These are phyloP conservation scores for Pangasianodon gigas DNA, from an alignment of 2,113 vertebrate species.

Conservation along the genomic window DNA sequence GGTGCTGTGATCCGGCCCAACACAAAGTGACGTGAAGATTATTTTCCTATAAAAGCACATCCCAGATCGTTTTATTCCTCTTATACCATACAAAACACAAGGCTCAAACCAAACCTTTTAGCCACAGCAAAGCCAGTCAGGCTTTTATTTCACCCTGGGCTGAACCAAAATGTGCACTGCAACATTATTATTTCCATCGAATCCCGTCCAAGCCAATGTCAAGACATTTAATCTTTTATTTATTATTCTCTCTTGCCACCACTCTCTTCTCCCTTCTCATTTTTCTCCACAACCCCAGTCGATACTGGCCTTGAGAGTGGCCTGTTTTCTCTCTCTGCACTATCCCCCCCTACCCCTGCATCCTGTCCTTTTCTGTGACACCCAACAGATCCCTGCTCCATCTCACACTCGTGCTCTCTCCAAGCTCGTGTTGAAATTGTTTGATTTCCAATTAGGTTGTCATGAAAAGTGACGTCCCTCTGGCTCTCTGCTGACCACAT, in stretches of 20 bases:
- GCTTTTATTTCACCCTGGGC: conserved; percentile 2
- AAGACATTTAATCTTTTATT: conserved; percentile 58
- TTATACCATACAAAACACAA: neutral
- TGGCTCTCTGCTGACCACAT: conserved; percentile 27
- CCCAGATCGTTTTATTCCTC: neutral
- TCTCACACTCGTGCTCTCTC: neutral
- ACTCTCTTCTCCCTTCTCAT: conserved; percentile 42
- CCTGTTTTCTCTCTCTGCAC: conserved; percentile 26
- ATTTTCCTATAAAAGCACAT: neutral
- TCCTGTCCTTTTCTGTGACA: conserved; percentile 41
- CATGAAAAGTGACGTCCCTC: conserved; percentile 16
- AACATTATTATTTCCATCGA: conserved; percentile 59
- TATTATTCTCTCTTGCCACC: conserved; percentile 47
- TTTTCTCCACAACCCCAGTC: conserved; percentile 50
- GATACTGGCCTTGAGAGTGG: conserved; percentile 50
- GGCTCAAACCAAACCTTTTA: conserved; percentile 6
- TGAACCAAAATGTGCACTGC: conserved; percentile 52
- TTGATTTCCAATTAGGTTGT: conserved; percentile 57
- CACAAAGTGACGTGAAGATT: neutral
- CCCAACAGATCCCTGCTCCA: conserved; percentile 25
- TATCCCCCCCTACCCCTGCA: neutral
- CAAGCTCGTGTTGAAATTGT: conserved; percentile 44
- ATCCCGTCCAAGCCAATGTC: conserved; percentile 50
- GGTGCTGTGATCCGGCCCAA: neutral
- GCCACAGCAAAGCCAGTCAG: neutral